Evolutionary conservation across 1,140 invertebrate genomes (phyloP).

Genomic region (Centruroides vittatus): DNA sequence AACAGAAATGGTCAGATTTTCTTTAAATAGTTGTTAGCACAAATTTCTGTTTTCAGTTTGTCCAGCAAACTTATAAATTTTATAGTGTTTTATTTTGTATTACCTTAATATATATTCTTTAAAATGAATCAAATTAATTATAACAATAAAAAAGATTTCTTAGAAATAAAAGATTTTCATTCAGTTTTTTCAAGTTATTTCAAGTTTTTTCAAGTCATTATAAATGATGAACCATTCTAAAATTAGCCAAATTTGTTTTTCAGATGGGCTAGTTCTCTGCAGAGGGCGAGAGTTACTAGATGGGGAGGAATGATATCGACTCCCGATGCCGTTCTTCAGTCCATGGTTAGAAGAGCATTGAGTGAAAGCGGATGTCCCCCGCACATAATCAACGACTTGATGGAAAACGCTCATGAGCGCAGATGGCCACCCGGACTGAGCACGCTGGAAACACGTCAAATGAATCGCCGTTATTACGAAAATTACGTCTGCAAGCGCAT

Average conservation of each 20-base stretch:
- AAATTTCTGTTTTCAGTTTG: too few relatives aligned
- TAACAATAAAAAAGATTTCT: too few relatives aligned
- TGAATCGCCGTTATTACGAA: constrained; percentile 80
- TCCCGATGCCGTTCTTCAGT: constrained; percentile 78
- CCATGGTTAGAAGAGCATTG: constrained; percentile 78
- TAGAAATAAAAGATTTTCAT: too few relatives aligned
- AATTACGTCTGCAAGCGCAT: constrained; percentile 88
- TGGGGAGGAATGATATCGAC: constrained; percentile 98
- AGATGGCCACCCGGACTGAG: constrained; percentile 83
- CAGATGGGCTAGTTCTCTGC: constrained; percentile 70
- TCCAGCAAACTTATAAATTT: too few relatives aligned
- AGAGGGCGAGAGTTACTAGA: constrained; percentile 71
- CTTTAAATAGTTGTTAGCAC: too few relatives aligned
- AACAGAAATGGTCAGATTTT: too few relatives aligned
- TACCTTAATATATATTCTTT: too few relatives aligned
- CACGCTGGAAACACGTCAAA: constrained; percentile 76
- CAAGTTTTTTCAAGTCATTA: too few relatives aligned
- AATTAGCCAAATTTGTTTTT: neutral
- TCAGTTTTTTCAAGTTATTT: too few relatives aligned
- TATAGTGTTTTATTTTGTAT: too few relatives aligned
- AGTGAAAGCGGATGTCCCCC: constrained; percentile 83
- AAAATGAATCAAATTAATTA: too few relatives aligned
- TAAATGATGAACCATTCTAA: too few relatives aligned
- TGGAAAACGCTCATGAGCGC: constrained; percentile 93
- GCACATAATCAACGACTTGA: constrained; percentile 82